A percentile compares a stretch with the other conserved stretches of the same genome.
Evolutionary conservation across 2,888 invertebrate genomes (phyloP).

Genomic region (Rhagophthalmus giganteus): DNA sequence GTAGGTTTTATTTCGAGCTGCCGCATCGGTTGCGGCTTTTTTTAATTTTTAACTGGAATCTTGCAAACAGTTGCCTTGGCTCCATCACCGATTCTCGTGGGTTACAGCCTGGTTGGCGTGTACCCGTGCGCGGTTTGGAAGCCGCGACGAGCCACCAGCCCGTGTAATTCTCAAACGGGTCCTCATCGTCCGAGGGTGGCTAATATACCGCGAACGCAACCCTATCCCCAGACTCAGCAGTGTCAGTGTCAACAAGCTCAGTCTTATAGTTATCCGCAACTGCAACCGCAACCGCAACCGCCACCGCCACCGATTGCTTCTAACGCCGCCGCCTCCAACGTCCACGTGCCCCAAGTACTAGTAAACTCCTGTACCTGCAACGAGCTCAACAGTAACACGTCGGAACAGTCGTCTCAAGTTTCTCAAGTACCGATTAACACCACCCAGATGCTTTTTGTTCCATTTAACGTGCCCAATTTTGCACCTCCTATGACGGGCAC

Average conservation of each 20-base stretch:
- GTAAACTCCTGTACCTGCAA: constrained; percentile 50
- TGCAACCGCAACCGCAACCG: constrained; percentile 23
- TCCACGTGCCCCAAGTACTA: constrained; percentile 45
- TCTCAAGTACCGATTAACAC: constrained; percentile 41
- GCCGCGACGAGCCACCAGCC: constrained; percentile 42
- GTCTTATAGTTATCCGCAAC: constrained; percentile 32
- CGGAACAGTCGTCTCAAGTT: constrained; percentile 27
- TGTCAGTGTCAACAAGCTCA: constrained; percentile 31
- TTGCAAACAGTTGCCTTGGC: constrained; percentile 54
- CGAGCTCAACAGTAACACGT: constrained; percentile 41
- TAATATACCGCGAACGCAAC: constrained; percentile 33
- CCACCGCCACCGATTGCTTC: constrained; percentile 27
- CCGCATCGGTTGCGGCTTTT: constrained; percentile 32
- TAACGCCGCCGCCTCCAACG: constrained; percentile 43
- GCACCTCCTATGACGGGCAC: constrained; percentile 53
- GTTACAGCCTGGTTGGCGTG: constrained; percentile 61
- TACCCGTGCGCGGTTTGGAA: constrained; percentile 61
- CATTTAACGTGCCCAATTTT: constrained; percentile 55
- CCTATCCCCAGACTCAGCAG: constrained; percentile 37
- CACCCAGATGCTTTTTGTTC: constrained; percentile 58
- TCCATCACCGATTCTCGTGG: constrained; percentile 55
- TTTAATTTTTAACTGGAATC: constrained; percentile 37
- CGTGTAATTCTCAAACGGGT: constrained; percentile 32
- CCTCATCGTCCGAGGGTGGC: constrained; percentile 37
- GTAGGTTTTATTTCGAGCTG: constrained; percentile 32